Base-by-base conservation (phyloP, 2,113 vertebrate species). In the Setophaga coronata region DNA sequence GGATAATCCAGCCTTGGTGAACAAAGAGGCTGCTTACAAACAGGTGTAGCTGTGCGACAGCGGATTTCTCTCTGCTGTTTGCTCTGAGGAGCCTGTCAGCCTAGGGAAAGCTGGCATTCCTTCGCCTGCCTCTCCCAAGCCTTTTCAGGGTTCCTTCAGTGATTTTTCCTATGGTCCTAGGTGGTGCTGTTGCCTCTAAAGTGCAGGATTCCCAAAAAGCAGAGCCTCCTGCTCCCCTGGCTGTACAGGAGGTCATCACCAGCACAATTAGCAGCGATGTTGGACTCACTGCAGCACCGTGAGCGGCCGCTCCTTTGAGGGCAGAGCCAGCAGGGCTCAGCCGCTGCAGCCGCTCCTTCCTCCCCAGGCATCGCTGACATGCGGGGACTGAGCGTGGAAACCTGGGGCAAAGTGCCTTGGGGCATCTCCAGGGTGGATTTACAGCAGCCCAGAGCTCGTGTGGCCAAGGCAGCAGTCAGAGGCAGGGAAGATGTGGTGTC, bases 11-110 rank as follows among this genome's bases (percentile, higher is more conserved):
- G 31, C 78, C 48, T 29, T 7, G 1, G 34, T n/a, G 83, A 96
- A 84, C 91, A 95, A 90, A 95, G 95, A 65, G 67, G 5, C 71
- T 95, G 93, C 91, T 71, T 89, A 54, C 85, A 80, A 85, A 87
- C 92, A 96, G 92, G 87, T 95, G 93, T 84, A 83, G 61, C 83
- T 56, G 54, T 86, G 80, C 65, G 74, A 53, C 24, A 36, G 58
- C 74, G 48, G 76, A 45, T 82, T 85, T 53, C 51, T 65, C 42
- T 33, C 18, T 54, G 0, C 50, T 65, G 0, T 70, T 82, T 64
- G 36, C 58, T 74, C 40, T 23, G 47, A 58, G 31, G 60, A 87
- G 48, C n/a, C 3, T 2, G 36, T 76, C 61, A 71, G 40, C 77
- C 51, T 16, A 62, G 40, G 34, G 26, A 73, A 66, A 66, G 53